Evolutionary conservation across 1,140 invertebrate genomes (phyloP).

Genomic region (Pseudomyrmex cubaensis): DNA sequence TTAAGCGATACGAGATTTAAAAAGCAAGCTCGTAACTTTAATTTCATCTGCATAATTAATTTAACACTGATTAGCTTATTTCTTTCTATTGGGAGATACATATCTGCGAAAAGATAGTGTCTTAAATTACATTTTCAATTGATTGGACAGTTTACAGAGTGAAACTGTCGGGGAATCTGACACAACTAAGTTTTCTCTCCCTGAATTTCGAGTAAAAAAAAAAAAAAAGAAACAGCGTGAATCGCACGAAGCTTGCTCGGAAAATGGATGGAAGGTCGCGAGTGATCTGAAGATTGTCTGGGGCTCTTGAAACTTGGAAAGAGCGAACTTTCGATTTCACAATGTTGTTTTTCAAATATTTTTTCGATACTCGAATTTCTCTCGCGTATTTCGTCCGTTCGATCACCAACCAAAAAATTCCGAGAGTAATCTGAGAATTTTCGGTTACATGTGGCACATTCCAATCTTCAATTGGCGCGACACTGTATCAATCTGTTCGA

Average conservation of each 20-base stretch:
- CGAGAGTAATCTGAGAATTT: neutral
- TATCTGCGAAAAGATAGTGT: conserved; percentile 48
- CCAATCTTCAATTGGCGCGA: neutral
- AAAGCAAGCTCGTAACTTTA: neutral
- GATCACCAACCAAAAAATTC: neutral
- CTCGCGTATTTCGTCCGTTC: neutral
- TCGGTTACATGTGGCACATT: neutral
- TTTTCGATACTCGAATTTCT: neutral
- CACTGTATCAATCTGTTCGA: neutral
- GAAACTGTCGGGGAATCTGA: conserved; percentile 27
- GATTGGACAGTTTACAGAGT: conserved; percentile 8
- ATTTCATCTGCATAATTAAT: conserved; percentile 19
- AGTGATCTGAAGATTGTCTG: conserved; percentile 28
- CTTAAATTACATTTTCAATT: conserved; percentile 22
- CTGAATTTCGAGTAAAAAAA: too few species aligned
- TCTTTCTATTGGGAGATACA: conserved; percentile 7
- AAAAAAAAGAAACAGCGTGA: conserved; percentile 13
- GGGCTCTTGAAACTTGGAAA: conserved; percentile 17
- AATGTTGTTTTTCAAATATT: conserved; percentile 4
- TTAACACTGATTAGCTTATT: conserved; percentile 20
- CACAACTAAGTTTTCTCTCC: neutral
- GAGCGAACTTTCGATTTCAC: conserved; percentile 4
- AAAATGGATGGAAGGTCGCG: conserved; percentile 58
- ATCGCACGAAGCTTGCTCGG: conserved; percentile 79
- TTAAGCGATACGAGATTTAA: neutral